Evolutionary conservation across 2,797 vertebrate species (phyloP).

Genomic region (Epinephelus coioides): DNA sequence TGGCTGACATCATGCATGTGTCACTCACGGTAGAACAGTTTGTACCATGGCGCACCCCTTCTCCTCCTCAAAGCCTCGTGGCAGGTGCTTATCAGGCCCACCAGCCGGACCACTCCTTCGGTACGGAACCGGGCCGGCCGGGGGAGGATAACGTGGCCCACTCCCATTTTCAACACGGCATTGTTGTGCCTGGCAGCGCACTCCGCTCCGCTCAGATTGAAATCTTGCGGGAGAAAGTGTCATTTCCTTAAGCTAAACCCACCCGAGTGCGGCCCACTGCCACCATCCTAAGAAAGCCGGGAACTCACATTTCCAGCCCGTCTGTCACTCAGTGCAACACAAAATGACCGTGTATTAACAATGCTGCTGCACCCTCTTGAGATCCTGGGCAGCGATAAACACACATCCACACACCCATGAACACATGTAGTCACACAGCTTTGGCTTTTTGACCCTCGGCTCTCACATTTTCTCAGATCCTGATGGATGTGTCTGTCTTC

Average conservation of each 20-base stretch:
- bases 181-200: conserved; percentile 87
- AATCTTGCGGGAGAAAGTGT: conserved; percentile 86
- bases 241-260: conserved; percentile 83
- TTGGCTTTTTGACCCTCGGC: conserved; percentile 59
- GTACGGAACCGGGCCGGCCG: conserved; percentile 69
- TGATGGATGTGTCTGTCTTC: not conserved
- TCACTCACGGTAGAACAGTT: conserved; percentile 45
- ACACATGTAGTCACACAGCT: conserved; percentile 42
- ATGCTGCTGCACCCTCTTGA: conserved; percentile 62
- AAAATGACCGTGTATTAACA: conserved; percentile 65
- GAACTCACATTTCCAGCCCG: conserved; percentile 65
- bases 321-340: conserved; percentile 62
- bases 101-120: conserved; percentile 86
- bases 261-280: conserved; percentile 40
- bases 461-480: not conserved
- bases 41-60: conserved; percentile 18
- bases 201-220: conserved; percentile 84
- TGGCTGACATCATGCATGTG: conserved; percentile 47
- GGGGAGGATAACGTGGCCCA: conserved; percentile 61
- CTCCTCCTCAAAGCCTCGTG: conserved; percentile 19
- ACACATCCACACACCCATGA: conserved; percentile 49
- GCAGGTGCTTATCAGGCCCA: conserved; percentile 86
- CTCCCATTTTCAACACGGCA: conserved; percentile 88
- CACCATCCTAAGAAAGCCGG: conserved; percentile 61
- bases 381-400: conserved; percentile 63